Base-by-base conservation (phyloP, 2,113 vertebrate genomes). In the Anguilla japonica region DNA sequence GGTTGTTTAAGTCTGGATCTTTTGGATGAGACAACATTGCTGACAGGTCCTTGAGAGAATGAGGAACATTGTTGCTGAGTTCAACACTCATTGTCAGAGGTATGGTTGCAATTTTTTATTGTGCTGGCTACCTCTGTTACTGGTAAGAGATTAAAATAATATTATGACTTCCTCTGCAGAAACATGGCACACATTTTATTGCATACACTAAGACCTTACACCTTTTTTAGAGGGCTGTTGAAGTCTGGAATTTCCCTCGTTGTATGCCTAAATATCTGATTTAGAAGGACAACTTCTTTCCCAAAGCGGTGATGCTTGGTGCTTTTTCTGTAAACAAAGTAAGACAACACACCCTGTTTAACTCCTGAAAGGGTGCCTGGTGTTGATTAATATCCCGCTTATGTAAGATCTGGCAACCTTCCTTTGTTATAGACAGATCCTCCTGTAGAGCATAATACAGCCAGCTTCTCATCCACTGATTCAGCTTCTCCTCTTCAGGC, bases 301-400 rank as follows among this genome's bases (percentile, higher is more conserved):
- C 41, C 63, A 84, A 16, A 78, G 60, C 29, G 29, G 63, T 41
- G 63, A 46, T 16, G 67, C 15, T n/a, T 75, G 71, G 71, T 18
- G 7, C 16, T 75, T 43, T 41, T 79, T 14, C 16, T 18, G 11
- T 34, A 75, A 75, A 75, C 71, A 81, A 81, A 79, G 11, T 50
- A 53, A 41, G 29, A 34, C 11, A 85, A 85, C 67, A 79, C 67
- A 78, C 16, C 83, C 83, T 18, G 60, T 9, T 1, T 8, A 29
- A 43, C 41, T 84, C 41, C 84, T 78, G 41, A 50, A 53, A n/a
- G 67, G 53, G 43, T 85, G 71, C 43, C 84, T 18, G 84, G 41
- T 39, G 43, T 26, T 53, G 16, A 78, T 85, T 20, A 81, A 43
- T 80, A 41, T 41, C 22, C 41, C 29, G 20, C 79, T 81, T 81